Evolutionary conservation across 2,113 vertebrate genomes (phyloP), one percentile per base, ranked within the genome.

Genomic region (Brienomyrus longianalis): DNA sequence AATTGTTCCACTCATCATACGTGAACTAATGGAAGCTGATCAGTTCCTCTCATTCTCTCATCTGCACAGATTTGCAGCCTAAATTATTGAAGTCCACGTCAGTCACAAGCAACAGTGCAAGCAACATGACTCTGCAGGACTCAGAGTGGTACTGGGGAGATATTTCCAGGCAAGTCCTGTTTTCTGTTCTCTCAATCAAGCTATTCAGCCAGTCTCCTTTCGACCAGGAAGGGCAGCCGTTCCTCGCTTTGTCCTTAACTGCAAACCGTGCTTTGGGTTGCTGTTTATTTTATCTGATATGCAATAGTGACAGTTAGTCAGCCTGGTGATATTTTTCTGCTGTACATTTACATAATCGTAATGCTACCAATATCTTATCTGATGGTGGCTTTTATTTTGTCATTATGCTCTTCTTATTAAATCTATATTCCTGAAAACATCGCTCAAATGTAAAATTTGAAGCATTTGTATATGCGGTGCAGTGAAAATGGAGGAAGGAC

Each of bases 61-160:
- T 52, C 93, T 92, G 50, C 54, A 66, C 96, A 99, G 98, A 98
- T 94, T 94, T 99, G 96, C 98, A 98, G 96, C 98, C 98, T 88
- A 99, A 99, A 91, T 98, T 98, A 93, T 97, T 97, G 4, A 99
- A 99, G 93, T 96, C 97, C 93, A 95, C 97, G 74, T 92, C 97
- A 90, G 96, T 97, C 94, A 96, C 95, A 95, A 99, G 97, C 96
- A 99, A 98, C 97, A 94, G 97, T 97, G 96, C 98, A 97, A 99
- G 97, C 96, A 99, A 96, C 94, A 99, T 99, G 98, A 97, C 98
- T 94, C 96, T 99, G 88, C 98, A 99, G 94, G 98, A 99, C 90
- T 98, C 98, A 48, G 98, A 99, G 93, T 99, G 98, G 98, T 99
- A 99, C 97, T 99, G 98, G 98, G 98, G 98, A 50, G 98, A 99